Conservation (phyloP, 1,140 invertebrate species). For the Lamellibrachia luymesi region DNA sequence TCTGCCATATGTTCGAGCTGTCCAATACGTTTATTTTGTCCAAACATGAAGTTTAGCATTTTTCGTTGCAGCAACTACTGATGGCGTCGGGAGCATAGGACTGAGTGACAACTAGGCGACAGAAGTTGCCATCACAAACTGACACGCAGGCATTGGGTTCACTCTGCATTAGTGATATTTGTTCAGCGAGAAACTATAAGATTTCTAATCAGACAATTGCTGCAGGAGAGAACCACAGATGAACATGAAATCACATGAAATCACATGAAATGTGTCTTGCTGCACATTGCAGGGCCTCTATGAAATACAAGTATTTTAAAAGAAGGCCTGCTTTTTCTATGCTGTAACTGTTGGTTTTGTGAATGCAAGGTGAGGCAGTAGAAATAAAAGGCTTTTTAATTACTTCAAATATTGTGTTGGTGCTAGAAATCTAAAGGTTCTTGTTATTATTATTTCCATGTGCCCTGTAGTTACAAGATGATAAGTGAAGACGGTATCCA, state of each 20-base stretch:
- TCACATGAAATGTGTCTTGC: not conserved
- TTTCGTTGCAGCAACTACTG: not conserved
- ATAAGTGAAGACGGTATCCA: too few relatives aligned
- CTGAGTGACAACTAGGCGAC: not conserved
- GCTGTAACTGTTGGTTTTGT: not conserved
- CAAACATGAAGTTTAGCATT: not conserved
- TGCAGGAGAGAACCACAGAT: not conserved
- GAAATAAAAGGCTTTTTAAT: not conserved
- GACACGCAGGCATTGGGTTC: not conserved
- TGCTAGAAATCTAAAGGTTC: not conserved
- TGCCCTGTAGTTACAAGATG: not conserved
- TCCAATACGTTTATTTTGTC: too few relatives aligned
- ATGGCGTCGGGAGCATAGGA: not conserved
- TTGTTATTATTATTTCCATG: not conserved
- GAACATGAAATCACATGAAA: not conserved
- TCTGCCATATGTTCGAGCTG: too few relatives aligned
- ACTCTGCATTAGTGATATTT: not conserved
- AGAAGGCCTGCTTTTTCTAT: not conserved
- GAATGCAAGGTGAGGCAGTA: not conserved
- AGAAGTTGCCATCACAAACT: not conserved
- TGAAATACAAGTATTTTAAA: not conserved
- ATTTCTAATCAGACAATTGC: not conserved
- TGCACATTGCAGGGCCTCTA: not conserved
- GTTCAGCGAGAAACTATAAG: not conserved
- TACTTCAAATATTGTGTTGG: not conserved